phyloP scores from a whole-genome alignment of 37 sponge, comb jelly and placozoan genomes.

The Crambe crambe region DNA sequence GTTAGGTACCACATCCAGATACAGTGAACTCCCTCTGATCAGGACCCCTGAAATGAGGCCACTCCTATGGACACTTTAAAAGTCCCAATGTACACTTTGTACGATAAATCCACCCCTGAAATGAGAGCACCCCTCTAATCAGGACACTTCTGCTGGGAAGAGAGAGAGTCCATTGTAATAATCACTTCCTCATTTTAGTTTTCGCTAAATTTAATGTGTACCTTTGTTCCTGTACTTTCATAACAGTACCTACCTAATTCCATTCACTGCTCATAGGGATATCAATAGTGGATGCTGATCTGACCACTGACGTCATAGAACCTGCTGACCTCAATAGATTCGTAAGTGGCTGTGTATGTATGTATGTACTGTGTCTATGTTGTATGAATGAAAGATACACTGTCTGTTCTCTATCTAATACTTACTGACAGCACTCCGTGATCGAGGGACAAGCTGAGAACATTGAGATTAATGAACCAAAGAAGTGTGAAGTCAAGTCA shows the following conservation, averaged over 20 bases:
- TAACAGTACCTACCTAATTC: no score
- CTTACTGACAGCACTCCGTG: slow-evolving; percentile 45
- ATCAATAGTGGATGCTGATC: slow-evolving; percentile 71
- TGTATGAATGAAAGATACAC: no score
- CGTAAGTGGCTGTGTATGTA: slow-evolving; percentile 45
- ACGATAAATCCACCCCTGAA: no score
- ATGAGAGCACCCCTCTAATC: no score
- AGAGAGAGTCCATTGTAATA: not conserved
- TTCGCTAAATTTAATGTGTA: not conserved
- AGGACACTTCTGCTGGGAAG: not conserved
- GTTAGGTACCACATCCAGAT: no score
- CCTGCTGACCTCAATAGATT: slow-evolving; percentile 69
- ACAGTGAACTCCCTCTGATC: no score
- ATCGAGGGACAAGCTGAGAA: slow-evolving; percentile 68
- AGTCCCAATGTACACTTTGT: no score
- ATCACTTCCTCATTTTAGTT: not conserved
- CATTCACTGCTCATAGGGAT: slow-evolving; percentile 63
- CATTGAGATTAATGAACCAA: slow-evolving; percentile 47
- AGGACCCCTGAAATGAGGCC: no score
- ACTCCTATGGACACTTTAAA: no score
- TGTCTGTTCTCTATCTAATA: not conserved
- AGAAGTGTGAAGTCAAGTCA: slow-evolving; percentile 16
- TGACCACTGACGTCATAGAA: slow-evolving; percentile 68
- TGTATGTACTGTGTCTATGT: not conserved
- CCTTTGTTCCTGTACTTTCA: not conserved